phyloP scores from a whole-genome alignment of 2,797 vertebrate genomes.

The Poecilia picta region DNA sequence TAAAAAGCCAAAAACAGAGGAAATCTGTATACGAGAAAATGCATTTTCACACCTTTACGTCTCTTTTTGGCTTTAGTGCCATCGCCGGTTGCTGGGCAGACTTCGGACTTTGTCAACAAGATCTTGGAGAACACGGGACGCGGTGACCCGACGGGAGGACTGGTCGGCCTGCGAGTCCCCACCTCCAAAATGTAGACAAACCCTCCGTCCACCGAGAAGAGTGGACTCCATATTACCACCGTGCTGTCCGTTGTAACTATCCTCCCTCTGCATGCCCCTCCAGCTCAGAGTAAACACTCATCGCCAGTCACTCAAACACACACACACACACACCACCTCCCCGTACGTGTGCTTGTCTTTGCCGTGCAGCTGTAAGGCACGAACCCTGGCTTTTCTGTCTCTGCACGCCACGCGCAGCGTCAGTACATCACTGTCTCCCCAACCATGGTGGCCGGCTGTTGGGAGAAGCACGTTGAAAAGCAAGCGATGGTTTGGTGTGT shows the following conservation, averaged over 20 bases:
- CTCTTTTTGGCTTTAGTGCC: slow-evolving; percentile 74
- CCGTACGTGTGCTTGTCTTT: slow-evolving; percentile 75
- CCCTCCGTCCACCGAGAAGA: slow-evolving; percentile 49
- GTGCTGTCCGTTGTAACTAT: slow-evolving; percentile 75
- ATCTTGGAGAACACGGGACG: slow-evolving; percentile 97
- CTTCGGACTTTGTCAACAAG: slow-evolving; percentile 98
- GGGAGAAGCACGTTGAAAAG: slow-evolving; percentile 58
- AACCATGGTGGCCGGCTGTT: slow-evolving; percentile 59
- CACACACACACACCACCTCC: slow-evolving; percentile 72
- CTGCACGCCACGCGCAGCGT: slow-evolving; percentile 57
- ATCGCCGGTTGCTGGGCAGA: slow-evolving; percentile 94
- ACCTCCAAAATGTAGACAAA: slow-evolving; percentile 90
- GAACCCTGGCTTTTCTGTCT: slow-evolving; percentile 72
- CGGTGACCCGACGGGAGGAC: slow-evolving; percentile 95
- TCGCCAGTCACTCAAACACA: slow-evolving; percentile 72
- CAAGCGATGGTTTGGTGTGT: slow-evolving; percentile 61
- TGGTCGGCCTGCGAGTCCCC: slow-evolving; percentile 94
- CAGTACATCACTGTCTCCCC: slow-evolving; percentile 66
- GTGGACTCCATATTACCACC: slow-evolving; percentile 67
- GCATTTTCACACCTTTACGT: not conserved
- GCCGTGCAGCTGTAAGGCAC: slow-evolving; percentile 70
- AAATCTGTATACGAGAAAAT: not conserved
- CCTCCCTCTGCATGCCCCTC: slow-evolving; percentile 74
- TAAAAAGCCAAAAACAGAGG: not conserved
- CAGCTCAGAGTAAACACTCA: slow-evolving; percentile 71